These are phyloP conservation scores for Drosophila prostipennis DNA, from an alignment of 2,888 invertebrate genomes.

Conservation along the genomic window DNA sequence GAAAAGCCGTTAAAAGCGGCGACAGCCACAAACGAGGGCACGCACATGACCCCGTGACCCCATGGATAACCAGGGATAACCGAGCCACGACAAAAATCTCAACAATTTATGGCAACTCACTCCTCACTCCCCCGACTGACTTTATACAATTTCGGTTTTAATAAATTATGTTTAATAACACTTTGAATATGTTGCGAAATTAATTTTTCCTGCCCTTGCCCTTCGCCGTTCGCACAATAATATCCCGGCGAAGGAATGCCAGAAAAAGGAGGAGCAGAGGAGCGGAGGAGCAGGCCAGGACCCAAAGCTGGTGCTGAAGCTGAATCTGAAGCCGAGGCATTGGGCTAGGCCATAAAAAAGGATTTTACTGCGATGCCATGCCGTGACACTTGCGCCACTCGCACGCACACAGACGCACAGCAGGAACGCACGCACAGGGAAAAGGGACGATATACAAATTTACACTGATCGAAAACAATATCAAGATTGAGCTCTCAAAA, in stretches of 20 bases:
- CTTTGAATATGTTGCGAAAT: constrained; percentile 80
- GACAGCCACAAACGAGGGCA: constrained; percentile 45
- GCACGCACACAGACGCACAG: constrained; percentile 52
- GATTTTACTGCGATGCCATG: constrained; percentile 75
- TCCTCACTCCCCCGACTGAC: constrained; percentile 22
- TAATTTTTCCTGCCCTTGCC: constrained; percentile 71
- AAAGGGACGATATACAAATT: constrained; percentile 18
- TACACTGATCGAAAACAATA: constrained; percentile 33
- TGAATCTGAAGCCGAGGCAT: constrained; percentile 28
- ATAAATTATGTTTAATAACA: constrained; percentile 82
- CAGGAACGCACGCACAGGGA: constrained; percentile 8
- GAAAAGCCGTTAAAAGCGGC: constrained; percentile 59
- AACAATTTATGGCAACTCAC: constrained; percentile 68
- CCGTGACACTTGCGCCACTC: constrained; percentile 67
- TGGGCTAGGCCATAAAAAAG: constrained; percentile 74
- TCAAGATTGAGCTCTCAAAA: constrained; percentile 1
- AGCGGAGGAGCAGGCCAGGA: constrained; percentile 14
- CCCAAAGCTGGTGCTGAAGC: constrained; percentile 3
- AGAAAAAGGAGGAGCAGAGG: constrained; percentile 10
- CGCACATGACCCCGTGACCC: constrained; percentile 67
- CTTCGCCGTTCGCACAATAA: constrained; percentile 9
- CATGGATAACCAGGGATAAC: constrained; percentile 32
- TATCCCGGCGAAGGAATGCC: constrained; percentile 37
- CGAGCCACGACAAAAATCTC: constrained; percentile 53
- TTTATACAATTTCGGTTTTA: constrained; percentile 79